phyloP scores from a whole-genome alignment of 1,140 invertebrate species.

The Trachymyrmex cornetzi region DNA sequence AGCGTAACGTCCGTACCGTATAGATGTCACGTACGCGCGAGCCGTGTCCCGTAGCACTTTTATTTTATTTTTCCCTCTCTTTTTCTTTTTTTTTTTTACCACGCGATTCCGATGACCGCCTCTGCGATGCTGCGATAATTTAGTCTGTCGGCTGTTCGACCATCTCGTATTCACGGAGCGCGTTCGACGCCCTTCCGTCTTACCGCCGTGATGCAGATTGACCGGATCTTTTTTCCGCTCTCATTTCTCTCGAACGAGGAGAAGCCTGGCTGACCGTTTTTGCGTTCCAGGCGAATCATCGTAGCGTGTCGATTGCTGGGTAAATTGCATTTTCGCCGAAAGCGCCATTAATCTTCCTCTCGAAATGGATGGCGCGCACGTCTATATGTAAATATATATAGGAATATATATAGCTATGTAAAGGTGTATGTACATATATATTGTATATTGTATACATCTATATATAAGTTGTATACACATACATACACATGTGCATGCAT shows the following conservation, averaged over 20 bases:
- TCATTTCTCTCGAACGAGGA: background rate
- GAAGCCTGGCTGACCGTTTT: conserved; percentile 49
- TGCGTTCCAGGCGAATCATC: conserved; percentile 65
- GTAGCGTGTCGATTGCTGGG: conserved; percentile 71
- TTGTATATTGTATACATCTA: background rate
- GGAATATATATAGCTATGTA: background rate
- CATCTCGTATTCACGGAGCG: conserved; percentile 1
- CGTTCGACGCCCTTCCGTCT: conserved; percentile 44
- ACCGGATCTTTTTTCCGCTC: background rate
- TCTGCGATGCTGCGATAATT: conserved; percentile 17
- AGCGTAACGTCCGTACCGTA: conserved; percentile 38
- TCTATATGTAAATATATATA: conserved; percentile 44
- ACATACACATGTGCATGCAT: background rate
- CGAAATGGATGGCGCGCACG: conserved; percentile 32
- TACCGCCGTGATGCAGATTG: conserved; percentile 42
- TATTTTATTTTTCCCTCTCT: background rate
- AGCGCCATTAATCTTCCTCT: conserved; percentile 72
- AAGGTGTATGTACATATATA: too few relatives aligned
- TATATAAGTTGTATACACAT: background rate
- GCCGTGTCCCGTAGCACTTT: background rate
- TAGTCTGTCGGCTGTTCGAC: conserved; percentile 12
- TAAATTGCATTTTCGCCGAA: conserved; percentile 74
- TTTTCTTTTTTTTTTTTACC: background rate
- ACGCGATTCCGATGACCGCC: background rate
- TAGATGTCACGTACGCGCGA: conserved; percentile 29